Base-by-base conservation (phyloP, 2,797 vertebrate species). In the Pseudomugil gertrudae region DNA sequence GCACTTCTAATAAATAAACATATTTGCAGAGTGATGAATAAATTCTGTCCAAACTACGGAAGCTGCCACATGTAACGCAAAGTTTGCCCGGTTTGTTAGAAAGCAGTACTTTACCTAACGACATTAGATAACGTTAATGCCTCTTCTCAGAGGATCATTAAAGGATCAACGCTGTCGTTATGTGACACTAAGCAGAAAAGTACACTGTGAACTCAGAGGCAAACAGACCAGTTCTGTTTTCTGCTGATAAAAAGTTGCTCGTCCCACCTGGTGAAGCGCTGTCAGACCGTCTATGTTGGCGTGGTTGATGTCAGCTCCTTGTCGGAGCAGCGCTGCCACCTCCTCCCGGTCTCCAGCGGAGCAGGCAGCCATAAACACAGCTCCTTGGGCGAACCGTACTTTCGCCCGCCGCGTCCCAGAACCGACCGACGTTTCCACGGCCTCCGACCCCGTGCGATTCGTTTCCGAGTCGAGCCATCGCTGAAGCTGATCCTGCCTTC, bases 291-390 rank as follows among this genome's bases (percentile, higher is more conserved):
- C 95, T 72, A 95, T 85, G 70, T 95, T 95, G 61, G 94, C 94
- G 85, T 95, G 92, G 90, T 95, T 95, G 89, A 95, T 95, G 76
- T 94, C 93, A 45, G 94, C 95, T 88, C 95, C 95, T 84, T 94
- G 94, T 10, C 91, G 84, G 70, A 95, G 91, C 56, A 95, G 89
- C 43, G 84, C 90, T 23, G 93, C 91, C 69, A 95, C 94, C 93
- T 95, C 95, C 63, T 95, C 95, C 84, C 79, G 92, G 92, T 95
- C 95, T 63, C 94, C 95, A 80, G 94, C 93, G 73, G 94, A 95
- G 84, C 95, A 95, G 69, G 94, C 94, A 69, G 95, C 95, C 95
- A 95, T 95, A 64, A 95, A 95, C 87, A 95, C 95, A 1, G 95
- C 95, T 57, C 95, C 95, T 60, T 95, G 94, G 9, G 93, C 93